phyloP scores from a whole-genome alignment of 1,140 invertebrate genomes.

The Cydia splendana region DNA sequence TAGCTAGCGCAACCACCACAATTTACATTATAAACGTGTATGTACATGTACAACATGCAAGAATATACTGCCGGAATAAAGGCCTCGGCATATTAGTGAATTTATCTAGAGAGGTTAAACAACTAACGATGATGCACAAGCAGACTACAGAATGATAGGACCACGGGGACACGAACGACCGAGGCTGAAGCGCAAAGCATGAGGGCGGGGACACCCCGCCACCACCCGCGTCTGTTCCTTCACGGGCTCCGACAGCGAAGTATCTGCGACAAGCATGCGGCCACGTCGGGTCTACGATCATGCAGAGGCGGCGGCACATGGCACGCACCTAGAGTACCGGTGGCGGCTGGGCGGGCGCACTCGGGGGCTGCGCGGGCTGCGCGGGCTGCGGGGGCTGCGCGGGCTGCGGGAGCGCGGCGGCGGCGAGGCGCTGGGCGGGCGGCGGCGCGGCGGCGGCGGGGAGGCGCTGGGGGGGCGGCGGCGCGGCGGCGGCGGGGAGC shows the following conservation, averaged over 20 bases:
- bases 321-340: constrained; percentile 73
- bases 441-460: constrained; percentile 40
- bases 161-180: background rate
- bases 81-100: background rate
- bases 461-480: constrained; percentile 44
- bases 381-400: constrained; percentile 34
- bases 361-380: constrained; percentile 46
- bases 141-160: constrained; percentile 3
- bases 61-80: background rate
- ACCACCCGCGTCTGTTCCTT: background rate
- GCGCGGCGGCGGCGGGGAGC: constrained; percentile 40
- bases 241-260: background rate
- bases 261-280: background rate
- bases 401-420: constrained; percentile 55
- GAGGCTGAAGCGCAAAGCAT: background rate
- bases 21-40: constrained; percentile 4
- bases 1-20: constrained; percentile 12
- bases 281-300: background rate
- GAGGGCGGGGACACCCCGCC: background rate
- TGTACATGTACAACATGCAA: constrained; percentile 24
- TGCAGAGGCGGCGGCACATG: background rate
- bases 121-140: background rate
- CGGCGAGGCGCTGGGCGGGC: constrained; percentile 44
- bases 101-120: background rate
- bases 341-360: constrained; percentile 60